Conservation (phyloP, 2,113 vertebrate species). For the Prietella phreatophila region DNA sequence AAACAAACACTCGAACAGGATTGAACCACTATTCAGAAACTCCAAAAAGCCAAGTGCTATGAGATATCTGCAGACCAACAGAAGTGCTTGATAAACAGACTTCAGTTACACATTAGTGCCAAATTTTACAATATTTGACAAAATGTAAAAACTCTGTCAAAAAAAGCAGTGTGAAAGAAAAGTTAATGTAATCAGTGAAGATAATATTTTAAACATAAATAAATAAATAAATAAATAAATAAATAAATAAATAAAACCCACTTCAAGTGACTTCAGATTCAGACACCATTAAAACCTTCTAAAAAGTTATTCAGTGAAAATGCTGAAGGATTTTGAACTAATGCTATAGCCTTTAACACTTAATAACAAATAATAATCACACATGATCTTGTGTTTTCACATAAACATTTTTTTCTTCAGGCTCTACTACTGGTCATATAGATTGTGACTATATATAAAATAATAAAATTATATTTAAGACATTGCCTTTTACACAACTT, state of each 20-base stretch:
- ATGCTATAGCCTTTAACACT: not conserved
- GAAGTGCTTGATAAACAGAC: not conserved
- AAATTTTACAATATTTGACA: not conserved
- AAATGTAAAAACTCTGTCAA: not conserved
- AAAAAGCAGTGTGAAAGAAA: not conserved
- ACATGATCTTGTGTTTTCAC: not conserved
- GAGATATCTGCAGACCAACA: not conserved
- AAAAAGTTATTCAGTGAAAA: not conserved
- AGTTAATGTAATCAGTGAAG: not conserved
- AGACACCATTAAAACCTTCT: not conserved
- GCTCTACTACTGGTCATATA: not conserved
- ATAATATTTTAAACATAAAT: not conserved
- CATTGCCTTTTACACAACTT: not conserved
- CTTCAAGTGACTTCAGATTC: not conserved
- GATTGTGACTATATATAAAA: not conserved
- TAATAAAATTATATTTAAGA: no score
- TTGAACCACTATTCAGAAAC: slow-evolving; percentile 47
- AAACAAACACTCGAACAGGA: slow-evolving; percentile 56
- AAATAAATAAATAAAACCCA: no score
- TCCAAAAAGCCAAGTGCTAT: not conserved
- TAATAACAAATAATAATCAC: not conserved
- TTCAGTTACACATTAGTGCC: not conserved
- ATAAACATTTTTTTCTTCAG: not conserved
- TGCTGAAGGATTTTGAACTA: not conserved
- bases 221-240: no score